Base-by-base conservation (phyloP, 2,113 vertebrate species). In the Oryzias javanicus region DNA sequence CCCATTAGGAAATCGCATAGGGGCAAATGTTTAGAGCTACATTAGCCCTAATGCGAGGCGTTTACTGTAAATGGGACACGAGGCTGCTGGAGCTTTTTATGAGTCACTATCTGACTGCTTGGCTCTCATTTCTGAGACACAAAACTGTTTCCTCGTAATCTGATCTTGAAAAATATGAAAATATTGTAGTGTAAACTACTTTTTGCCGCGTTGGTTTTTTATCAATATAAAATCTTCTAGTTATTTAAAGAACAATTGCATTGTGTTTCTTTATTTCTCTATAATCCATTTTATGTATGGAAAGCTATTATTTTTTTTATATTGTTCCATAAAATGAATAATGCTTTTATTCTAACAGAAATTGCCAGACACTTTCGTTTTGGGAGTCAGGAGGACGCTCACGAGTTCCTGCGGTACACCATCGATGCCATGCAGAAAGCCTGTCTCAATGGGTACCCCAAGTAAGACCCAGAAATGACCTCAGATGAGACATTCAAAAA, bases 361-460 rank as follows among this genome's bases (percentile, higher is more conserved):
- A 98, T 98, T 13, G 95, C 97, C 57, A 90, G 90, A 56, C 94
- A 98, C 65, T 93, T 99, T 87, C 94, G 88, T 52, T 97, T 98
- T 0, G 96, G 97, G 27, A 95, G 88, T 64, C 97, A 99, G 70
- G 97, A 99, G 81, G 97, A 99, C 0, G 97, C 97, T 0, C 97
- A 98, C 0, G 97, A 99, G 58, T 99, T 99, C 76, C 79, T 99
- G 73, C 93, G 97, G 12, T 98, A 96, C 74, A 95, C 94, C 66
- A 92, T 98, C 0, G 96, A 98, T 0, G 97, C 97, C 81, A 98
- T 99, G 96, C 97, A 99, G 89, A 95, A 92, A 86, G 94, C 97
- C 79, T 99, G 96, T 78, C 86, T 98, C 19, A 95, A 90, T 0
- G 93, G 92, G 69, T 95, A 90, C 48, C 92, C 95, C 19, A 96